Conservation (phyloP, 2,113 vertebrate genomes). For the Alouatta palliata region DNA sequence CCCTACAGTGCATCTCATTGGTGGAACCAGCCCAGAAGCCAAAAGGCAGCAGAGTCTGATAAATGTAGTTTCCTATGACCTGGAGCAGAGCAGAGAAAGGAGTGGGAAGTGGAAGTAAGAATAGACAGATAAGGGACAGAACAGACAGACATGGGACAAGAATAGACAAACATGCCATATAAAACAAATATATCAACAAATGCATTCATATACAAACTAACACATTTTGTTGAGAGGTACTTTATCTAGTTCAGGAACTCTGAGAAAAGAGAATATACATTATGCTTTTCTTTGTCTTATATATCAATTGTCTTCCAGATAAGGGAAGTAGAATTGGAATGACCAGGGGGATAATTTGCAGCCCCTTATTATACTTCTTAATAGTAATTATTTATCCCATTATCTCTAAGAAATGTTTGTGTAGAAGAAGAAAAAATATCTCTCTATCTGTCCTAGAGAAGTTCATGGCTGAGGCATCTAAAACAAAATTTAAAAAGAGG, state of each 20-base stretch:
- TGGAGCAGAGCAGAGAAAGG: neutral
- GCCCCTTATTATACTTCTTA: neutral
- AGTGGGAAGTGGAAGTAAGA: neutral
- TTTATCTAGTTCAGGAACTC: neutral
- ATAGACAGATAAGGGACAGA: neutral
- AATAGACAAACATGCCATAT: neutral
- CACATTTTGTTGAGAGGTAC: neutral
- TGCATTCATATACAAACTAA: neutral
- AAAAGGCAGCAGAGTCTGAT: neutral
- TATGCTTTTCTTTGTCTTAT: neutral
- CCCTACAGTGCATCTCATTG: neutral
- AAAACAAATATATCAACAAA: neutral
- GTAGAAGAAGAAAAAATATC: neutral
- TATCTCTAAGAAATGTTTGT: conserved; percentile 26
- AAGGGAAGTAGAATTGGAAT: neutral
- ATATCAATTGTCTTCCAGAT: neutral
- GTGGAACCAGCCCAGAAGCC: neutral
- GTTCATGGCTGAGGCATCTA: neutral
- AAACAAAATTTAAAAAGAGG: neutral
- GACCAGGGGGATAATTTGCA: neutral
- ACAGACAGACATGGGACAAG: neutral
- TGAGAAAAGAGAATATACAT: neutral
- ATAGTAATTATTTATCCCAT: neutral
- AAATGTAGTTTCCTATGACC: neutral
- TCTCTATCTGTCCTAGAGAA: neutral